These are phyloP conservation scores for Drosophila greeni DNA, from an alignment of 2,888 invertebrate species.

Conservation along the genomic window DNA sequence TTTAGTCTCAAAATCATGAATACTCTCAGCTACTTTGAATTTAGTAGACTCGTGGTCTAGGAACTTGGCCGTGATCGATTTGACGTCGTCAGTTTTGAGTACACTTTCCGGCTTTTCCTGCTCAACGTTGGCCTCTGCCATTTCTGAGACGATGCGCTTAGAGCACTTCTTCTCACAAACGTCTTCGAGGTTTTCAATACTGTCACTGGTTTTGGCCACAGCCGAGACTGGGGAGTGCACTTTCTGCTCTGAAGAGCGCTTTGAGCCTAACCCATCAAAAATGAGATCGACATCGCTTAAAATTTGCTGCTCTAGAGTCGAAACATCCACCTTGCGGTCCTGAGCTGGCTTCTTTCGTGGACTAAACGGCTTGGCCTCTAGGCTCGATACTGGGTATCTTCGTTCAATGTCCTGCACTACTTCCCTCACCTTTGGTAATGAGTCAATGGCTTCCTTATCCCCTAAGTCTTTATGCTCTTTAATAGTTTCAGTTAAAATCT, in stretches of 20 bases:
- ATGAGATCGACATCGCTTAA: constrained; percentile 65
- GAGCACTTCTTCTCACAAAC: constrained; percentile 70
- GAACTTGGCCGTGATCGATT: constrained; percentile 53
- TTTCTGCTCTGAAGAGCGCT: constrained; percentile 34
- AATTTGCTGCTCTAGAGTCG: constrained; percentile 64
- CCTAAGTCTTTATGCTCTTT: constrained; percentile 51
- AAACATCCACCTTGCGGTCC: constrained; percentile 49
- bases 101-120: constrained; percentile 11
- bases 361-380: constrained; percentile 66
- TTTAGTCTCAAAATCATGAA: constrained; percentile 41
- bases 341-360: constrained; percentile 71
- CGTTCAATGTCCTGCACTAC: constrained; percentile 81
- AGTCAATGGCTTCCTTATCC: constrained; percentile 47
- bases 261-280: constrained; percentile 50
- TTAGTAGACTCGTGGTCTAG: constrained; percentile 48
- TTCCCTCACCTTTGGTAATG: constrained; percentile 80
- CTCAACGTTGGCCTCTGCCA: constrained; percentile 57
- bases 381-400: constrained; percentile 69
- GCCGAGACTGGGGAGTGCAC: constrained; percentile 44
- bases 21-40: constrained; percentile 34
- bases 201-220: constrained; percentile 32
- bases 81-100: constrained; percentile 30
- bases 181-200: constrained; percentile 59
- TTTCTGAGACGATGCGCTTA: constrained; percentile 60
- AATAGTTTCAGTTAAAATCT: constrained; percentile 54